These are phyloP conservation scores for Crenuchus spilurus DNA, from an alignment of 2,797 vertebrate species.

Conservation along the genomic window DNA sequence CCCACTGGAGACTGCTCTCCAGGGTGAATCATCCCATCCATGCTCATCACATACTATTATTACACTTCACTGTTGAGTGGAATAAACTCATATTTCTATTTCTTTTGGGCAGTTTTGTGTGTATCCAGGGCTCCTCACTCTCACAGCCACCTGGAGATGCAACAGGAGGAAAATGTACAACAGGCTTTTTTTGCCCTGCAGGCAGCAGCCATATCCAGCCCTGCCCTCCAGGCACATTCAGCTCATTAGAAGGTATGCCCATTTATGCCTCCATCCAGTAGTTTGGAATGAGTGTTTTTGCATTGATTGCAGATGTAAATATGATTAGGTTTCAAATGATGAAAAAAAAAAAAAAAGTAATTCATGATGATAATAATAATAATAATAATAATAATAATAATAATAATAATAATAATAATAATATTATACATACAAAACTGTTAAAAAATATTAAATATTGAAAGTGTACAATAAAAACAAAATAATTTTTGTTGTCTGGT, in stretches of 20 bases:
- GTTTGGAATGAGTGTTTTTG: neutral
- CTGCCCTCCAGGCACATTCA: conserved; percentile 78
- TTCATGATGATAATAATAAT: no score
- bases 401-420: no score
- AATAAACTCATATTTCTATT: neutral
- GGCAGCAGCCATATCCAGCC: conserved; percentile 73
- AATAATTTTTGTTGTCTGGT: no score
- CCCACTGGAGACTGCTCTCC: conserved; percentile 78
- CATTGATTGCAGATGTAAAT: no score
- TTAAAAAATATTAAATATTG: no score
- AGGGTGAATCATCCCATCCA: conserved; percentile 65
- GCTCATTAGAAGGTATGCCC: conserved; percentile 70
- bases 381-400: no score
- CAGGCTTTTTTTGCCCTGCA: conserved; percentile 78
- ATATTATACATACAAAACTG: no score
- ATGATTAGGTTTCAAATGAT: no score
- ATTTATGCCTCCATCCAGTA: neutral
- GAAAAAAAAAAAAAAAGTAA: no score
- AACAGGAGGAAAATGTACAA: conserved; percentile 72
- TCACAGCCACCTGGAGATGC: conserved; percentile 70
- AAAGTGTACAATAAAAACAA: no score
- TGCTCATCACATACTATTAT: neutral
- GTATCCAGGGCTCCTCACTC: conserved; percentile 71
- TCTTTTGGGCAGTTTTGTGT: conserved; percentile 70
- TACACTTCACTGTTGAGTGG: neutral